Percentiles rank a stretch among this genome's conserved stretches.
Conservation (phyloP, 2,888 invertebrate genomes). For the Noctua janthe region DNA sequence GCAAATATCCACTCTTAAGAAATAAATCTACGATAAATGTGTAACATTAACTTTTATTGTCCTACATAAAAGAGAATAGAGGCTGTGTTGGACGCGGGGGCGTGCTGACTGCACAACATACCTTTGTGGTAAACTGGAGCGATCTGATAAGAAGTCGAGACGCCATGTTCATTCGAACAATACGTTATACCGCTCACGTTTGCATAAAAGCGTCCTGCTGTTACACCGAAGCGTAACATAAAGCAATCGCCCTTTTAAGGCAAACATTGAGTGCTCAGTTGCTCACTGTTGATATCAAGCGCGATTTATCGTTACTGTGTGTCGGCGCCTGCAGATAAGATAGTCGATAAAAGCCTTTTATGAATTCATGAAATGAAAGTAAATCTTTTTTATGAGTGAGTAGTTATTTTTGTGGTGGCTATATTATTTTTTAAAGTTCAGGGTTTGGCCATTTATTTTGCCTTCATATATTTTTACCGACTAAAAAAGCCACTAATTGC, state of each 20-base stretch:
- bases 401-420: slow-evolving; percentile 26
- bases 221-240: slow-evolving; percentile 63
- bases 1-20: slow-evolving; percentile 1
- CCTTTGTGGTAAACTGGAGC: slow-evolving; percentile 67
- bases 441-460: neutral
- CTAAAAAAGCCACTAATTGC: neutral
- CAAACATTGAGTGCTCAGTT: slow-evolving; percentile 44
- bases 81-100: slow-evolving; percentile 43
- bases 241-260: slow-evolving; percentile 57
- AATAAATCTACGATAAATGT: slow-evolving; percentile 29
- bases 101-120: slow-evolving; percentile 54
- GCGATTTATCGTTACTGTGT: slow-evolving; percentile 49
- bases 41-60: slow-evolving; percentile 51
- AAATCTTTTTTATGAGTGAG: slow-evolving; percentile 46
- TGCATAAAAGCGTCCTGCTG: slow-evolving; percentile 59
- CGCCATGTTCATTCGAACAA: slow-evolving; percentile 67
- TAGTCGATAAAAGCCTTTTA: slow-evolving; percentile 43
- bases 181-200: slow-evolving; percentile 63
- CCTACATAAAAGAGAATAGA: slow-evolving; percentile 53
- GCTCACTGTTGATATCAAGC: slow-evolving; percentile 40
- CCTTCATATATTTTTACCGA: neutral
- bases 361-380: slow-evolving; percentile 36
- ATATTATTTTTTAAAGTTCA: slow-evolving; percentile 45
- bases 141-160: slow-evolving; percentile 69
- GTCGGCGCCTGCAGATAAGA: slow-evolving; percentile 49